phyloP scores from a whole-genome alignment of 2,113 vertebrate species.

The Fregetta grallaria region DNA sequence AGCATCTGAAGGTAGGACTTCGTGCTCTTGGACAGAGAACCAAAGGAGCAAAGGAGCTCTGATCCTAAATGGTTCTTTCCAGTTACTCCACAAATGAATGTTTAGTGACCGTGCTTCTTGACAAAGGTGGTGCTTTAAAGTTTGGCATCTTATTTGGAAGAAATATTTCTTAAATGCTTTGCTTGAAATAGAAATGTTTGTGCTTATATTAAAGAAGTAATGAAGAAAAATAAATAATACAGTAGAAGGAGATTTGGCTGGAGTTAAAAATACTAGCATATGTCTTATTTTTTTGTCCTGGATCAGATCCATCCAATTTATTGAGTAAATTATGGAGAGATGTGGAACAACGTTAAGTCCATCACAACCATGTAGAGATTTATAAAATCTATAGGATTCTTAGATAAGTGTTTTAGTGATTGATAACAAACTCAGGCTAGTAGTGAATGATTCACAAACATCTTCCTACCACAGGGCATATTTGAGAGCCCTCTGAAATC shows the following conservation, averaged over 20 bases:
- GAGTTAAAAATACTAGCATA: background rate
- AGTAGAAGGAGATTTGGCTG: background rate
- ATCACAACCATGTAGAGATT: background rate
- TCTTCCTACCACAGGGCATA: background rate
- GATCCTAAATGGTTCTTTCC: background rate
- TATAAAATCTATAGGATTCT: background rate
- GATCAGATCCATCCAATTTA: background rate
- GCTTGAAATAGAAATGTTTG: background rate
- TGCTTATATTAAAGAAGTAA: background rate
- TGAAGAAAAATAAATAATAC: background rate
- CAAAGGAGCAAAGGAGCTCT: background rate
- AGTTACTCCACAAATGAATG: background rate
- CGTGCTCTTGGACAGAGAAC: background rate
- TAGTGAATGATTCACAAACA: background rate
- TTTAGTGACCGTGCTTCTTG: background rate
- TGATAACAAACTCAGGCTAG: background rate
- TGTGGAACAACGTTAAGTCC: background rate
- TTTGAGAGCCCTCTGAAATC: background rate
- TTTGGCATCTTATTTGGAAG: background rate
- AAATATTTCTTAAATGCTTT: background rate
- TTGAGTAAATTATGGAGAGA: background rate
- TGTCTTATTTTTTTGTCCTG: background rate
- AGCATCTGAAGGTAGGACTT: background rate
- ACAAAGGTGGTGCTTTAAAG: background rate
- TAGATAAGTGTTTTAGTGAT: background rate